These are phyloP conservation scores for Craterocephalus amniculus DNA, from an alignment of 2,797 vertebrate genomes.

Conservation along the genomic window DNA sequence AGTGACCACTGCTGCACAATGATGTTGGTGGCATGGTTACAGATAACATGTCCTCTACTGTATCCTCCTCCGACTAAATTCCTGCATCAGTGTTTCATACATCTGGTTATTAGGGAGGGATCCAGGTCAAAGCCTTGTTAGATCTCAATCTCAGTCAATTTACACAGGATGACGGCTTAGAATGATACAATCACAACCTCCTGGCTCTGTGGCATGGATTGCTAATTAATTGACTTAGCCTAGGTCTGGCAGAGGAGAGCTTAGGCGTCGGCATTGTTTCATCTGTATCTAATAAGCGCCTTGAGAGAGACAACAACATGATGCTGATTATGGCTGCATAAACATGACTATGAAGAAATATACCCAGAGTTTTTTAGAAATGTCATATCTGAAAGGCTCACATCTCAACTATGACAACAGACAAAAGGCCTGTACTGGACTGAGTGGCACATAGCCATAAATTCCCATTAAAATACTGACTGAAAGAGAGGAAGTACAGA, in stretches of 20 bases:
- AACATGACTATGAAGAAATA: conserved; percentile 35
- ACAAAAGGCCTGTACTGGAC: conserved; percentile 48
- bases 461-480: conserved; percentile 59
- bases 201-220: conserved; percentile 66
- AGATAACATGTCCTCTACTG: conserved; percentile 80
- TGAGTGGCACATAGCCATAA: conserved; percentile 42
- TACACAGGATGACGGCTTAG: conserved; percentile 78
- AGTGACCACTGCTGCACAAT: conserved; percentile 58
- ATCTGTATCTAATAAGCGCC: conserved; percentile 67
- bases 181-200: conserved; percentile 80
- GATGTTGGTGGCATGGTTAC: conserved; percentile 59
- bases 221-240: conserved; percentile 80
- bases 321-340: conserved; percentile 15
- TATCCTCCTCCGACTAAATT: conserved; percentile 66
- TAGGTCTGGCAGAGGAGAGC: conserved; percentile 64
- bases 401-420: conserved; percentile 48
- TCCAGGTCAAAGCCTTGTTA: conserved; percentile 80
- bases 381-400: conserved; percentile 42
- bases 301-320: conserved; percentile 48
- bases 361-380: conserved; percentile 28
- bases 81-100: conserved; percentile 74
- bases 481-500: conserved; percentile 27
- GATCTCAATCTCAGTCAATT: conserved; percentile 84
- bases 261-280: conserved; percentile 72
- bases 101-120: conserved; percentile 67